Base-by-base conservation (phyloP, 2,797 vertebrate genomes). In the Spinus olivaceus region DNA sequence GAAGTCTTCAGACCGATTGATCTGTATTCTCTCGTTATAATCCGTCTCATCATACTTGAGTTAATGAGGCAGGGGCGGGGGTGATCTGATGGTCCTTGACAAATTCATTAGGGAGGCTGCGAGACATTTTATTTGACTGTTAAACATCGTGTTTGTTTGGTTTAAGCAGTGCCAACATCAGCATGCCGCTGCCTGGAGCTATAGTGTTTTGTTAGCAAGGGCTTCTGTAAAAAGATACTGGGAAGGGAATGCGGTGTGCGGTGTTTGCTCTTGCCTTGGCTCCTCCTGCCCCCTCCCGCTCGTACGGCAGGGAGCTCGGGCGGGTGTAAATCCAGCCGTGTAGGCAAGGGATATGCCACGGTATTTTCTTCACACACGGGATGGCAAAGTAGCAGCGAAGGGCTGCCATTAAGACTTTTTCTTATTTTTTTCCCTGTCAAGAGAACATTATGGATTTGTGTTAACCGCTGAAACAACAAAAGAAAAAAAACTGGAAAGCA, bases 51-150 rank as follows among this genome's bases (percentile, higher is more conserved):
- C 97, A 96, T 96, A 97, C 97, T 97, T 95, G 97, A 96, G 96
- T 98, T 98, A 98, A 98, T 97, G 98, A 98, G 98, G 96, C 97
- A 94, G 94, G 97, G 96, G 98, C 96, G 97, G 97, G 96, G 94
- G 88, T 96, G 96, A 95, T 98, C 97, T 97, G 96, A 97, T 97
- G 97, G 97, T 95, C 97, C 97, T 97, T 98, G 97, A 96, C 97
- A 98, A 98, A 98, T 98, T 97, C 98, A 98, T 98, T 97, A 98
- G 96, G 97, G 96, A 98, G 97, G 97, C 97, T 96, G 97, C 96
- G 96, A 96, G 97, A 97, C 97, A 71, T 97, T 98, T 97, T 97
- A 97, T 97, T 97, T 97, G 96, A 96, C 97, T 97, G 97, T 97
- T 98, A 97, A 98, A 98, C 97, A 97, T 96, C 69, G 97, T 98